Conservation (phyloP, 2,888 invertebrate species). For the Drosophila gaucha region DNA sequence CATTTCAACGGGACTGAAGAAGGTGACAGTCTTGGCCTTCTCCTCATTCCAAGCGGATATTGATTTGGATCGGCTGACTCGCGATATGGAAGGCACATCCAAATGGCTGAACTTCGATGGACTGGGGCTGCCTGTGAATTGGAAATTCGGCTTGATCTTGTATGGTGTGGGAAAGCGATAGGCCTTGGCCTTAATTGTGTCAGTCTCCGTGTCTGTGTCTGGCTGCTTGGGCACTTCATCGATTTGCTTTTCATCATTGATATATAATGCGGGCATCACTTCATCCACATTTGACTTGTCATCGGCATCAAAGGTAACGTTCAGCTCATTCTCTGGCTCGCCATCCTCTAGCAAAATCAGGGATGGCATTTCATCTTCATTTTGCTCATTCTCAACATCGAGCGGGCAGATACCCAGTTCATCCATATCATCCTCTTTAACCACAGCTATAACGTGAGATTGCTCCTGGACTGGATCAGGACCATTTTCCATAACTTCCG, state of each 20-base stretch:
- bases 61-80: conserved; percentile 68
- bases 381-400: conserved; percentile 13
- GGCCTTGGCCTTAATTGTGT: conserved; percentile 6
- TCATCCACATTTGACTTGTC: conserved; percentile 9
- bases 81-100: conserved; percentile 39
- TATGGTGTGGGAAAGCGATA: conserved; percentile 69
- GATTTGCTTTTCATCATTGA: conserved; percentile 22
- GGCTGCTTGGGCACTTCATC: not conserved
- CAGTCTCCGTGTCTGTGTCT: not conserved
- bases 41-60: conserved; percentile 36
- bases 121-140: conserved; percentile 19
- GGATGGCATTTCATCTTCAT: conserved; percentile 66
- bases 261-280: conserved; percentile 2
- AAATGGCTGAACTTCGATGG: not conserved
- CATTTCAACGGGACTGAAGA: conserved; percentile 73
- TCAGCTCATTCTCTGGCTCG: conserved; percentile 33
- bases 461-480: not conserved
- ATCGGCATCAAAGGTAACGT: conserved; percentile 26
- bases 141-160: conserved; percentile 35
- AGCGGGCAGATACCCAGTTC: conserved; percentile 69
- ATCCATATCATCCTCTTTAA: conserved; percentile 37
- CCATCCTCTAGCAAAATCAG: conserved; percentile 59
- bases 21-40: conserved; percentile 62
- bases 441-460: not conserved
- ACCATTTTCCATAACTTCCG: not conserved